Base-by-base conservation (phyloP, 2,888 invertebrate genomes). In the Cylloceria caligata region DNA sequence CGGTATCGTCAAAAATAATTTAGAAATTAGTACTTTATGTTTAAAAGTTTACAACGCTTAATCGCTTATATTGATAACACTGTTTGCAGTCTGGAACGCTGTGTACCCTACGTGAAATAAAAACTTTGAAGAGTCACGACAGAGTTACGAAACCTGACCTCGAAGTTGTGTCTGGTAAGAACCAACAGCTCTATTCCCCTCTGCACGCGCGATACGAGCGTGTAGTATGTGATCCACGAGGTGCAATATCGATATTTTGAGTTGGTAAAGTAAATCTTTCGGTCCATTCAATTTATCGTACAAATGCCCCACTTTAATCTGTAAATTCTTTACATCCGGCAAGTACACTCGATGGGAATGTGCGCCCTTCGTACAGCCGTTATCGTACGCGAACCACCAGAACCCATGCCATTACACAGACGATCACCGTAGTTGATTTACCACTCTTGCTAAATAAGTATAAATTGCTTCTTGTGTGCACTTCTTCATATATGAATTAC, bases 401-500 rank as follows among this genome's bases (percentile, higher is more conserved):
- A 36, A 78, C 60, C 49, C 42, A 34, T 79, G 71, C 71, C 64
- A 0, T 69, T 67, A 16, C 16, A 77, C 71, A 79, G 65, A 74
- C 78, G 60, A 65, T 65, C 78, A 71, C 78, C 79, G 78, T 78
- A 75, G 60, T 36, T n/a, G 55, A 69, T 42, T 24, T 73, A 42
- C 74, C 73, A 74, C 78, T 78, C 74, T 65, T 60, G 69, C 78
- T 74, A 81, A 81, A 78, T 76, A 78, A 42, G 30, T 74, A 71
- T 69, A 81, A 81, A 81, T 81, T 81, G 78, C 81, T 81, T 13
- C 75, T 80, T 47, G 68, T 72, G 62, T 42, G 36, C 36, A 36
- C 49, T 34, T 34, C 47, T 34, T 21, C 11, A 24, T 27, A 6
- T 55, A 24, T 9, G 52, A 34, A 34, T 34, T 21, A 57, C 30